Conservation (phyloP, 1,140 invertebrate genomes). For the Drosophila ercepeae region DNA sequence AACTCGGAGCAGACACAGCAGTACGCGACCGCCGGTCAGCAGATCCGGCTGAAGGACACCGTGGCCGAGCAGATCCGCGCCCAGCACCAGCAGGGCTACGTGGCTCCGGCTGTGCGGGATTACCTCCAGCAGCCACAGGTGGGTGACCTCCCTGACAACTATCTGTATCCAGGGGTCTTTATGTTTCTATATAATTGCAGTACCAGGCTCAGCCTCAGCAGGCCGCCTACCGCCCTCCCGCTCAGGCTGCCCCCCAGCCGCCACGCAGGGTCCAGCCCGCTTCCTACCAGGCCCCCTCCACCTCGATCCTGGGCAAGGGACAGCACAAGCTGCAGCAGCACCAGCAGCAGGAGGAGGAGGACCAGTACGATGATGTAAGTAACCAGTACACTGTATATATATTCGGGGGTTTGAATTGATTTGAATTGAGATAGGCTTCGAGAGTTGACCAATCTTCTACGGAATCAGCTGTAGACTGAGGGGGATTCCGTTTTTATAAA, state of each 20-base stretch:
- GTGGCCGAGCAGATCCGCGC: conserved; percentile 77
- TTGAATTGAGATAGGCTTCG: not conserved
- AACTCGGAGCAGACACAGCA: conserved; percentile 81
- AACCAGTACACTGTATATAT: not conserved
- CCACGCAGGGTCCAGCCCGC: conserved; percentile 59
- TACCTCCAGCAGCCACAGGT: conserved; percentile 75
- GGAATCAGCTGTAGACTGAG: too few relatives aligned
- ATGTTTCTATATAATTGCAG: conserved; percentile 22
- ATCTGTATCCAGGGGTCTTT: not conserved
- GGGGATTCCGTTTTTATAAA: too few relatives aligned
- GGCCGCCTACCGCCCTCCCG: conserved; percentile 63
- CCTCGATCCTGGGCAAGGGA: conserved; percentile 62
- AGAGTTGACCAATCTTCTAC: too few relatives aligned
- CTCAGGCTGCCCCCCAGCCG: conserved; percentile 55
- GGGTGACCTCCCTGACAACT: not conserved
- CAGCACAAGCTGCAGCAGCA: conserved; percentile 60
- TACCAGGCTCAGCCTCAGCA: conserved; percentile 76
- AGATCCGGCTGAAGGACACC: conserved; percentile 78
- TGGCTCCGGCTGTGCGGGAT: conserved; percentile 73
- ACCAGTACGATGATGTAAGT: conserved; percentile 83
- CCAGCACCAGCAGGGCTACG: conserved; percentile 77
- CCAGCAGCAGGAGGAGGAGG: conserved; percentile 68
- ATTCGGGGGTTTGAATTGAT: not conserved
- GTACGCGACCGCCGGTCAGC: conserved; percentile 73
- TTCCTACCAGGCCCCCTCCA: conserved; percentile 44